Conservation (phyloP, 30 jellyfish, hydroid and myxozoan genomes). For the Mastigias papua region DNA sequence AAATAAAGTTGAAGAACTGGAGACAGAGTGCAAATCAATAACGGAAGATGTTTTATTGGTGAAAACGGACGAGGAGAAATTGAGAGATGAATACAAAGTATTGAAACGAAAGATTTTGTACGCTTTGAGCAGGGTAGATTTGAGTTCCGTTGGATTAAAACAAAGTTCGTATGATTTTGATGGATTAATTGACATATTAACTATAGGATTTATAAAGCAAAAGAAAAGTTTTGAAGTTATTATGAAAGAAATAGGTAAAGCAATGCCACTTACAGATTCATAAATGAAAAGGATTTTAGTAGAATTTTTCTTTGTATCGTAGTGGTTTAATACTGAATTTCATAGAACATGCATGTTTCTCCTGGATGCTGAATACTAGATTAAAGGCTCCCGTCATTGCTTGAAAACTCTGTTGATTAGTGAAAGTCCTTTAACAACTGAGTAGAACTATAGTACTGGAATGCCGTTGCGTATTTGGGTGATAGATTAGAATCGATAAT, state of each 20-base stretch:
- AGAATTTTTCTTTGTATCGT: too few relatives aligned
- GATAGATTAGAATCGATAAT: too few relatives aligned
- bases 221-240: slow-evolving; percentile 43
- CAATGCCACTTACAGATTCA: slow-evolving; percentile 41
- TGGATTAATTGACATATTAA: slow-evolving; percentile 25
- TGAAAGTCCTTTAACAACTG: too few relatives aligned
- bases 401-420: too few relatives aligned
- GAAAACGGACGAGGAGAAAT: slow-evolving; percentile 56
- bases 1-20: slow-evolving; percentile 31
- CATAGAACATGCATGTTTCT: too few relatives aligned
- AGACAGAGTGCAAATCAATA: slow-evolving; percentile 37
- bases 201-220: slow-evolving; percentile 21
- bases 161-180: slow-evolving; percentile 56
- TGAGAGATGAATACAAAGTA: slow-evolving; percentile 47
- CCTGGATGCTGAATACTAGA: too few relatives aligned
- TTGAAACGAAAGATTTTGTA: slow-evolving; percentile 48
- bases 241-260: slow-evolving; percentile 27
- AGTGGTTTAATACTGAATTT: too few relatives aligned
- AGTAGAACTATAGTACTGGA: too few relatives aligned
- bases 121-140: slow-evolving; percentile 60
- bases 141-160: slow-evolving; percentile 48
- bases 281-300: too few relatives aligned
- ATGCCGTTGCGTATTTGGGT: too few relatives aligned
- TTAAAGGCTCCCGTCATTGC: too few relatives aligned
- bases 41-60: slow-evolving; percentile 42